phyloP scores from a whole-genome alignment of 2,113 vertebrate genomes.

The Callionymus lyra region DNA sequence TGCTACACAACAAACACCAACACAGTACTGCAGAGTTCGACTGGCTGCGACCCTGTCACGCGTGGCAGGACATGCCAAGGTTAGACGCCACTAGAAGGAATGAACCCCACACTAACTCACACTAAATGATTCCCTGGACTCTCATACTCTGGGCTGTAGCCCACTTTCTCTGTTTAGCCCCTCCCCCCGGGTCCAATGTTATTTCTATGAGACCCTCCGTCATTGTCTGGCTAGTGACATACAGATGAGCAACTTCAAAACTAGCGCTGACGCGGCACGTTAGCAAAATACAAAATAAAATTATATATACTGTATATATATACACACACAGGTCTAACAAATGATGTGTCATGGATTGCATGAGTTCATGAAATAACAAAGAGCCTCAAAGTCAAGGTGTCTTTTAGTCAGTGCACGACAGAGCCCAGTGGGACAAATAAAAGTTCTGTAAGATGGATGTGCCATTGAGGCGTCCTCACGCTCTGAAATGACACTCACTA shows the following conservation, averaged over 20 bases:
- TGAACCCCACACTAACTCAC: conserved; percentile 32
- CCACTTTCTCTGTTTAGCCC: conserved; percentile 56
- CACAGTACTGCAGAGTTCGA: conserved; percentile 1
- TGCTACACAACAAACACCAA: conserved; percentile 31
- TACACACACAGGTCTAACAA: too few species aligned
- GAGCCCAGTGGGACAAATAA: conserved; percentile 36
- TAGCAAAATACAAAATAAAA: conserved; percentile 1
- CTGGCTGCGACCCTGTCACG: conserved; percentile 52
- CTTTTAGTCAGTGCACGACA: conserved; percentile 30
- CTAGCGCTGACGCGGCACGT: too few species aligned
- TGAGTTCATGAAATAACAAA: conserved; percentile 3
- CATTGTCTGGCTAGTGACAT: conserved; percentile 48
- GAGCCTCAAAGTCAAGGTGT: conserved; percentile 25
- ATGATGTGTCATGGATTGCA: too few species aligned
- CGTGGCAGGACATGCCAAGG: conserved; percentile 59
- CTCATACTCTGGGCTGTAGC: conserved; percentile 48
- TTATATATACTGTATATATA: too few species aligned
- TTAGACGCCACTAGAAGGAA: conserved; percentile 52
- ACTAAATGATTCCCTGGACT: conserved; percentile 59
- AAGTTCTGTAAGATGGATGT: conserved; percentile 46
- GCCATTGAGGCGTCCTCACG: conserved; percentile 36
- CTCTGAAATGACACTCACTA: conserved; percentile 19
- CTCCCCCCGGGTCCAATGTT: conserved; percentile 45
- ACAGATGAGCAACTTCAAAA: conserved; percentile 32
- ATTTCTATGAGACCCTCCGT: conserved; percentile 61